Conservation (phyloP, 2,888 invertebrate genomes). For the Homarus gammarus region DNA sequence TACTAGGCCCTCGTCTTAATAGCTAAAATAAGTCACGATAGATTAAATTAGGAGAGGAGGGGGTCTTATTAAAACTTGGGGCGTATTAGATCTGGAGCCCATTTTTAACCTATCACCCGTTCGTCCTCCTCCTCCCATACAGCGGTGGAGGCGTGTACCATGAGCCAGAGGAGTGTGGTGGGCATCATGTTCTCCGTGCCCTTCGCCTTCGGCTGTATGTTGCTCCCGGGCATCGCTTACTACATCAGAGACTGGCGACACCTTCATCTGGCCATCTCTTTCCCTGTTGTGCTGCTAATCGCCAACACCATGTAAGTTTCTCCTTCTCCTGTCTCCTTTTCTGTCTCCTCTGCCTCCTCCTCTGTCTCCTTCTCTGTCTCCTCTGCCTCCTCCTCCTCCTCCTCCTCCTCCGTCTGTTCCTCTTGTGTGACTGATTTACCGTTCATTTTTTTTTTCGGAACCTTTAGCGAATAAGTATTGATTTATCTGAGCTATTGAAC, state of each 20-base stretch:
- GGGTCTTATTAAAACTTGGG: too few species aligned
- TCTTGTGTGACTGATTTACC: too few species aligned
- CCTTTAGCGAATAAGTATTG: too few species aligned
- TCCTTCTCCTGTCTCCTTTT: not conserved
- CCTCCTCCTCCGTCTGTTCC: not conserved
- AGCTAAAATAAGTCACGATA: too few species aligned
- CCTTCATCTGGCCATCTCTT: conserved; percentile 86
- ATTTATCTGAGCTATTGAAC: too few species aligned
- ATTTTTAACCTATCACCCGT: too few species aligned
- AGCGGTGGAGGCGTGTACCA: conserved; percentile 67
- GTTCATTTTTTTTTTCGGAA: too few species aligned
- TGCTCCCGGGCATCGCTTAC: conserved; percentile 86
- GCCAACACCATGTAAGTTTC: conserved; percentile 83
- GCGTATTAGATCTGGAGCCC: not conserved
- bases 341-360: not conserved
- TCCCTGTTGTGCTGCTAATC: conserved; percentile 86
- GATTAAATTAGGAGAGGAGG: too few species aligned
- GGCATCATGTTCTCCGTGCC: conserved; percentile 90
- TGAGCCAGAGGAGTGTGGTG: conserved; percentile 78
- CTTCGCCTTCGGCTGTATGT: conserved; percentile 87
- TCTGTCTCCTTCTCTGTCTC: too few species aligned
- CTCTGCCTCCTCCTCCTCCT: too few species aligned
- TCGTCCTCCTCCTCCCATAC: not conserved
- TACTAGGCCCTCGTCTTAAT: too few species aligned
- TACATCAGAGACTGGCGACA: conserved; percentile 86